phyloP scores from a whole-genome alignment of 2,888 invertebrate species.

The Drosophila seclusa region DNA sequence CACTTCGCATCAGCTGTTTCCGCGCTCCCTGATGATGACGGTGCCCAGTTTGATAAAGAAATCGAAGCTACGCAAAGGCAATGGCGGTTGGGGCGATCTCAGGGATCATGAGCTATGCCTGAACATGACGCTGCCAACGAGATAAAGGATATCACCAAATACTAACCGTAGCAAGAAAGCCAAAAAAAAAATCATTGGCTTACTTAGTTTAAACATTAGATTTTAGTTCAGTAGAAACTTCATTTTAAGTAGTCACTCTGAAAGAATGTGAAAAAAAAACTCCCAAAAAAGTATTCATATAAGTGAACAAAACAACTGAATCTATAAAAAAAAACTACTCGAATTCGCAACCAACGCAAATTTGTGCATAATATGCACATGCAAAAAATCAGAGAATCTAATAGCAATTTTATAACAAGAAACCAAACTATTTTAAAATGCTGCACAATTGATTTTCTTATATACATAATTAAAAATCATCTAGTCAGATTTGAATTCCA shows the following conservation, averaged over 20 bases:
- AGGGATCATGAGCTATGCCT: constrained; percentile 93
- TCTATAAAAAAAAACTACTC: constrained; percentile 17
- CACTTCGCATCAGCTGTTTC: constrained; percentile 88
- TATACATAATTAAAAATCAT: constrained; percentile 6
- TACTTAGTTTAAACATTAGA: constrained; percentile 32
- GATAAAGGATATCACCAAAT: constrained; percentile 66
- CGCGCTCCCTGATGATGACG: constrained; percentile 88
- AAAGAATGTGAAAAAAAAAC: constrained; percentile 22
- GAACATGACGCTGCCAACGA: constrained; percentile 87
- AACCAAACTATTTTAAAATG: constrained; percentile 16
- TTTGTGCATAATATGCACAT: constrained; percentile 29
- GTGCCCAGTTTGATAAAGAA: constrained; percentile 89
- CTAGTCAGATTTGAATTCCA: constrained; percentile 53
- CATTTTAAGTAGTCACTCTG: constrained; percentile 37
- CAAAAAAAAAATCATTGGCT: constrained; percentile 22
- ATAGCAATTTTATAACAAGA: constrained; percentile 26
- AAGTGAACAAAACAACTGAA: constrained; percentile 19
- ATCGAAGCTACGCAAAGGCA: constrained; percentile 92
- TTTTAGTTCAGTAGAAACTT: constrained; percentile 41
- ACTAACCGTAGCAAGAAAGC: constrained; percentile 23
- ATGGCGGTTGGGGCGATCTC: constrained; percentile 98
- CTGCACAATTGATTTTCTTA: constrained; percentile 41
- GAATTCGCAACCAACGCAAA: constrained; percentile 61
- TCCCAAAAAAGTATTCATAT: constrained; percentile 25
- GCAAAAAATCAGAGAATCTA: constrained; percentile 22